Base-by-base conservation (phyloP, 2,888 invertebrate genomes). In the Chrysotoxum bicinctum region DNA sequence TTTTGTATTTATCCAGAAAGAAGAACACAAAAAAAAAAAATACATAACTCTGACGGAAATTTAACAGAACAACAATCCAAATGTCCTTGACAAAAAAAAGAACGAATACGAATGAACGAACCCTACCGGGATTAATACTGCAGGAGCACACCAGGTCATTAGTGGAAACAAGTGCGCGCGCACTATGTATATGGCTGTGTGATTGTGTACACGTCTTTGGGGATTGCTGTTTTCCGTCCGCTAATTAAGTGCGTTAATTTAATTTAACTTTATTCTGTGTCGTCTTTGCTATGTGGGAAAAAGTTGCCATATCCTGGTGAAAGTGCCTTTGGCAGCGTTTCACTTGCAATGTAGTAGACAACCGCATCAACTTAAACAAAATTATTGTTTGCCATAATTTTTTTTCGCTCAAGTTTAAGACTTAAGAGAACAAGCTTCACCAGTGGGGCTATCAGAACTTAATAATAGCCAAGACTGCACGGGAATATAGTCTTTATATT, bases 211-310 rank as follows among this genome's bases (percentile, higher is more conserved):
- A 79, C 50, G 35, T 37, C 79, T 62, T 26, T 58, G 21, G 50
- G 66, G 69, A 69, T 69, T 60, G 74, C 40, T 79, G 48, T 56
- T 70, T 75, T 75, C 54, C 77, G 70, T 82, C 68, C 77, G 77
- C 77, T 82, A 82, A 82, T 82, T 77, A 77, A 82, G 82, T 77
- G 77, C 82, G 69, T 78, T 84, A 58, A 79, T 75, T 75, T 79
- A 68, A 58, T 83, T 83, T 75, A 50, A 35, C 35, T 66, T 50
- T 66, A 30, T 66, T 66, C 16, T 48, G 48, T 48, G 45, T 66
- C 48, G 21, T 66, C 48, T 48, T 40, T 62, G 23, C 6, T 26
- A 14, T 66, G 19, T 9, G 60, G 32, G 30, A 2, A 21, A 56
- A 37, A 50, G 23, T 73, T 66, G 35, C 37, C 45, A 16, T 10